phyloP scores from a whole-genome alignment of 2,797 vertebrate genomes.

The Eulemur mongoz region DNA sequence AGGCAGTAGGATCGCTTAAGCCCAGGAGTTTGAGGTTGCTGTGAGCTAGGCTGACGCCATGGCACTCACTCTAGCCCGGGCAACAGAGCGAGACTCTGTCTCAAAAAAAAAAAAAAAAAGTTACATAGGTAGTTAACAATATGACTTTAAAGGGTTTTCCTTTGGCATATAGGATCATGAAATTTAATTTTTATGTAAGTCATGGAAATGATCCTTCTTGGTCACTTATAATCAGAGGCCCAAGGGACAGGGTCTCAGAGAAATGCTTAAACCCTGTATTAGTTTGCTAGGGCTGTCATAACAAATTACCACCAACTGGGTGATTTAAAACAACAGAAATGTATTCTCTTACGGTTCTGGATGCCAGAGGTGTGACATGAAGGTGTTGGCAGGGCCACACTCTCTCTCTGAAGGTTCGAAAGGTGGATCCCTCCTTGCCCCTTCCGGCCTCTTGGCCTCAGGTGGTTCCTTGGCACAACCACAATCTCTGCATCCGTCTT shows the following conservation, averaged over 20 bases:
- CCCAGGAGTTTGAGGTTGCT: no score
- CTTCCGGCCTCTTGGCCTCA: neutral
- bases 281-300: neutral
- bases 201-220: neutral
- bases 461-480: neutral
- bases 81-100: no score
- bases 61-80: no score
- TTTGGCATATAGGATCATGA: neutral
- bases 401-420: neutral
- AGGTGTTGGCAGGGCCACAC: neutral
- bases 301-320: neutral
- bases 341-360: neutral
- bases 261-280: neutral
- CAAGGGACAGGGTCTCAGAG: neutral
- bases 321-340: neutral
- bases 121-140: neutral
- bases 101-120: neutral
- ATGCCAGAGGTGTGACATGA: neutral
- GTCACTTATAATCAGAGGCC: neutral
- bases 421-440: neutral
- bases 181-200: neutral
- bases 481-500: neutral
- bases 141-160: neutral
- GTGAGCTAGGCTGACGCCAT: no score
- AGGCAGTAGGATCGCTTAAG: no score